A percentile compares a stretch with the other conserved stretches of the same genome.
phyloP scores from a whole-genome alignment of 2,797 vertebrate species.

The Peromyscus nudipes region DNA sequence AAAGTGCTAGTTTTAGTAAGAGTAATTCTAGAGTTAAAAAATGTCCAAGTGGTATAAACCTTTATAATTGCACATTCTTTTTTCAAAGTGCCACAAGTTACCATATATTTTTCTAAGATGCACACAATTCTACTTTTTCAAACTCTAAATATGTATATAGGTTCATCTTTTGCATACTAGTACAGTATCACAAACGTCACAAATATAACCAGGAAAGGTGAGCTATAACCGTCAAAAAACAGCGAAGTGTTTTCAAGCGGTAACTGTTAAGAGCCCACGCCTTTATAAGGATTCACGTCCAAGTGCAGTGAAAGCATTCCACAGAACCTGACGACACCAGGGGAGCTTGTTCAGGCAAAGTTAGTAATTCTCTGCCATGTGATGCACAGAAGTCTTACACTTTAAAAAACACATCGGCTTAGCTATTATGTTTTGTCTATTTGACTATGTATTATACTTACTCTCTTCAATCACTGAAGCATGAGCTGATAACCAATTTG shows the following conservation, averaged over 20 bases:
- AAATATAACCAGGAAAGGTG: slow-evolving; percentile 78
- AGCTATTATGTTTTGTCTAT: slow-evolving; percentile 80
- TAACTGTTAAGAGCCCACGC: slow-evolving; percentile 82
- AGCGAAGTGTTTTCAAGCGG: slow-evolving; percentile 69
- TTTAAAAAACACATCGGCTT: slow-evolving; percentile 74
- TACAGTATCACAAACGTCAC: slow-evolving; percentile 84
- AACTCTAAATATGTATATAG: slow-evolving; percentile 81
- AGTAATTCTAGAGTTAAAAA: slow-evolving; percentile 61
- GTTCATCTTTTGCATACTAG: slow-evolving; percentile 77
- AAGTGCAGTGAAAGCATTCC: slow-evolving; percentile 82
- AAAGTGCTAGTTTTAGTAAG: slow-evolving; percentile 84
- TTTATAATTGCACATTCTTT: slow-evolving; percentile 87
- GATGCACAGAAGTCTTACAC: slow-evolving; percentile 54
- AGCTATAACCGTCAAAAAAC: slow-evolving; percentile 75
- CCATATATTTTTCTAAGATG: slow-evolving; percentile 77
- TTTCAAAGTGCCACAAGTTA: slow-evolving; percentile 86
- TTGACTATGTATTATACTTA: slow-evolving; percentile 74
- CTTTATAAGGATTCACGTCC: slow-evolving; percentile 80
- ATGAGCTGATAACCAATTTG: slow-evolving; percentile 71
- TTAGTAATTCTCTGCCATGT: slow-evolving; percentile 77
- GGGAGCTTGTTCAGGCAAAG: slow-evolving; percentile 74
- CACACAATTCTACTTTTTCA: slow-evolving; percentile 78
- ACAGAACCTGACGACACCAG: slow-evolving; percentile 72
- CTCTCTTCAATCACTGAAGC: slow-evolving; percentile 51
- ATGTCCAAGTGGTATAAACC: slow-evolving; percentile 69